Conservation (phyloP, 2,797 vertebrate genomes). For the Acipenser oxyrinchus region DNA sequence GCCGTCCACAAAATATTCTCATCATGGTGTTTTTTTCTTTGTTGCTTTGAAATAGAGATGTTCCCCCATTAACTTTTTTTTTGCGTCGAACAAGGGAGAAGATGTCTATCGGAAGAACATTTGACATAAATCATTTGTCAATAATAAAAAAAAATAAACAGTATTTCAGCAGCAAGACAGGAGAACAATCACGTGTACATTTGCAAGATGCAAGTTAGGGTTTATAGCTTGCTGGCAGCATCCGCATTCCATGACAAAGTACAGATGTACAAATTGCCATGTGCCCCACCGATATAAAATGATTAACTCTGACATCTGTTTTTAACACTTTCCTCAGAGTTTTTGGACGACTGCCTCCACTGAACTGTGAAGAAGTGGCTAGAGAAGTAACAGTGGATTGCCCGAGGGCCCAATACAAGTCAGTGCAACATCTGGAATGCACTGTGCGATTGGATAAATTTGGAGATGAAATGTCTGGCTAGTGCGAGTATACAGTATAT, state of each 20-base stretch:
- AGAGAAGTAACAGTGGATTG: conserved; percentile 47
- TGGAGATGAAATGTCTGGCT: conserved; percentile 10
- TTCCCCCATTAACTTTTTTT: too few relatives aligned
- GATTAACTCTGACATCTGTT: conserved; percentile 67
- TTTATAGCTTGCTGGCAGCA: neutral
- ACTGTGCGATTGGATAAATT: conserved; percentile 26
- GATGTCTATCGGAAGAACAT: neutral
- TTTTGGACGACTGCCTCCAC: conserved; percentile 54
- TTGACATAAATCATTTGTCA: neutral
- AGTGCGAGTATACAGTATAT: too few relatives aligned
- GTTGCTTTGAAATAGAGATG: too few relatives aligned
- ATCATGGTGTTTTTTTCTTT: too few relatives aligned
- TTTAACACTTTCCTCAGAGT: conserved; percentile 58
- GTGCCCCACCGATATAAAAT: conserved; percentile 34
- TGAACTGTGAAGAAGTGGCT: conserved; percentile 45
- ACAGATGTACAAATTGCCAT: conserved; percentile 26
- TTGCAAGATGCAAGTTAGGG: neutral
- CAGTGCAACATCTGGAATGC: conserved; percentile 57
- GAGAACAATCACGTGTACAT: neutral
- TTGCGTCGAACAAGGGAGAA: too few relatives aligned
- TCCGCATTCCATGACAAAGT: conserved; percentile 22
- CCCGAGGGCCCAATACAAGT: conserved; percentile 50
- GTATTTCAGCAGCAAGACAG: conserved; percentile 4
- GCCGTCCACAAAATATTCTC: too few relatives aligned
- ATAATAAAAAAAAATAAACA: conserved; percentile 16